Conservation (phyloP, 2,888 invertebrate species). For the Lasioglossum marginatum region DNA sequence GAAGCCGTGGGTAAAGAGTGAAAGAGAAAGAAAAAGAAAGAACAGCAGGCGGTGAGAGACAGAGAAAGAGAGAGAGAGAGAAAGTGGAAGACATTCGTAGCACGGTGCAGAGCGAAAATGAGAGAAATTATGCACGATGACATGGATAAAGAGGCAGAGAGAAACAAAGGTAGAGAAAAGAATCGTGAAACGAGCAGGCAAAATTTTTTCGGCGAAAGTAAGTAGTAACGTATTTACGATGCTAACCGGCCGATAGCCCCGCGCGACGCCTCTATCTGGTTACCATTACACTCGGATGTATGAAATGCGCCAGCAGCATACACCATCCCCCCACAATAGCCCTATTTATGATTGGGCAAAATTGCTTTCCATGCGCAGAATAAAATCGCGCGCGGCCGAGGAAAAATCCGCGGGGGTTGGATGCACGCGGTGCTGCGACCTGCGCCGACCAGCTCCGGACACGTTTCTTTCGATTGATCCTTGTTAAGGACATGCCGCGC, state of each 20-base stretch:
- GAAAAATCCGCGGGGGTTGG: slow-evolving; percentile 81
- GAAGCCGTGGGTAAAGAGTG: slow-evolving; percentile 2
- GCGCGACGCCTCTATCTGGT: slow-evolving; percentile 84
- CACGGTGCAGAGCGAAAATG: slow-evolving; percentile 19
- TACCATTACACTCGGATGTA: slow-evolving; percentile 84
- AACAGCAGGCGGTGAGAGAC: neutral
- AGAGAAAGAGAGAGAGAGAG: neutral
- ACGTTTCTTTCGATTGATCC: neutral
- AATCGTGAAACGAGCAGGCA: slow-evolving; percentile 22
- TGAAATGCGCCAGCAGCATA: slow-evolving; percentile 83
- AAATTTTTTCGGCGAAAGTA: slow-evolving; percentile 66
- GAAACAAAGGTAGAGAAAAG: slow-evolving; percentile 10
- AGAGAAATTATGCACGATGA: slow-evolving; percentile 2
- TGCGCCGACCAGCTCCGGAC: slow-evolving; percentile 33
- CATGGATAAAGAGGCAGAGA: slow-evolving; percentile 3
- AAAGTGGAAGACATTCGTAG: slow-evolving; percentile 29
- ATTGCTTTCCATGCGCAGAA: slow-evolving; percentile 85
- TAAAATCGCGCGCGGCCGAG: slow-evolving; percentile 83
- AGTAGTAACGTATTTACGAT: slow-evolving; percentile 80
- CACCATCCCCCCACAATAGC: slow-evolving; percentile 84
- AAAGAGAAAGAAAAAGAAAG: neutral
- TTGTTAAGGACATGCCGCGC: neutral
- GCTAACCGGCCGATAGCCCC: slow-evolving; percentile 83
- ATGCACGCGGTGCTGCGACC: slow-evolving; percentile 49
- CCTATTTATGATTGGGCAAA: slow-evolving; percentile 85